Evolutionary conservation across 2,888 invertebrate species (phyloP).

Genomic region (Hesperia comma): DNA sequence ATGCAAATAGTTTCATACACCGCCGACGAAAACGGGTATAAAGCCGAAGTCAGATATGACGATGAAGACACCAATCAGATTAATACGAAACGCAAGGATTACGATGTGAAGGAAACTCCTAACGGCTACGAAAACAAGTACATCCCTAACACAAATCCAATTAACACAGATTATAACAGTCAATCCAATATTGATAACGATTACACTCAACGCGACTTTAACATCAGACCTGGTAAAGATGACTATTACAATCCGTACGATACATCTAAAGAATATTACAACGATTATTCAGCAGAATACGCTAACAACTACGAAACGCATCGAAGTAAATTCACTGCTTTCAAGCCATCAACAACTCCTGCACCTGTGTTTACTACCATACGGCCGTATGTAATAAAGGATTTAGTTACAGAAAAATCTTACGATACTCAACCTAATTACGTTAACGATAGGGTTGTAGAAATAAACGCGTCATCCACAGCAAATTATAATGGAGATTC

Average conservation of each 20-base stretch:
- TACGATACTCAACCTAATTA: constrained; percentile 31
- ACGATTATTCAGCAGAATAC: constrained; percentile 61
- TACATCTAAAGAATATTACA: constrained; percentile 65
- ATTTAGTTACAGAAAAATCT: constrained; percentile 55
- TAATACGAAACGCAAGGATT: constrained; percentile 36
- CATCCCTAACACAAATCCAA: constrained; percentile 26
- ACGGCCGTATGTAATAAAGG: constrained; percentile 58
- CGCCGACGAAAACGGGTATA: constrained; percentile 87
- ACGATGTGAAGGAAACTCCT: constrained; percentile 27
- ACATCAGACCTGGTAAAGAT: constrained; percentile 45
- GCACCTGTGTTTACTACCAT: constrained; percentile 45
- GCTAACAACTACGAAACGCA: constrained; percentile 44
- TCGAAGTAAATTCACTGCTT: constrained; percentile 33
- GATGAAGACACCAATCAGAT: constrained; percentile 50
- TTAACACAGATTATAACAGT: constrained; percentile 36
- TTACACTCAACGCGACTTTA: constrained; percentile 41
- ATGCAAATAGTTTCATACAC: constrained; percentile 87
- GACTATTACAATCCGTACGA: constrained; percentile 59
- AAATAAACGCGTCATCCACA: constrained; percentile 54
- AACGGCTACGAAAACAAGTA: constrained; percentile 21
- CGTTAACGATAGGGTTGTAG: constrained; percentile 40
- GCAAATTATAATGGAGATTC: constrained; percentile 43
- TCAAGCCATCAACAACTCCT: constrained; percentile 31
- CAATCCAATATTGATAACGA: constrained; percentile 37
- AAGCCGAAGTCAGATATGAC: constrained; percentile 86